Evolutionary conservation across 2,113 vertebrate genomes (phyloP).

Genomic region (Diphyllodes magnificus): DNA sequence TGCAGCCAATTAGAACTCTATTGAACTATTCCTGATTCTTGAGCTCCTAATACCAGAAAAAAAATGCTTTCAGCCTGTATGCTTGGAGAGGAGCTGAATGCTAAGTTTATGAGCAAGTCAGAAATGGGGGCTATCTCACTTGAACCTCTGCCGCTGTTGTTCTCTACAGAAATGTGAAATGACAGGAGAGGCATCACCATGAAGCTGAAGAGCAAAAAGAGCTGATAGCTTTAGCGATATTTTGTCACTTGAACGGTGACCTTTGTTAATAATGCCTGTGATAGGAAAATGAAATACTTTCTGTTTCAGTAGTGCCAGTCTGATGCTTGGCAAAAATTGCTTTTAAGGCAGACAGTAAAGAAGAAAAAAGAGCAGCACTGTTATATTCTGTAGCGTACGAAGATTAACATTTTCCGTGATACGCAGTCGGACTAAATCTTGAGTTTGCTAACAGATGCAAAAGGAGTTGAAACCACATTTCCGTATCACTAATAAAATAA

Average conservation of each 20-base stretch:
- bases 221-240: neutral
- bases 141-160: neutral
- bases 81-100: neutral
- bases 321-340: neutral
- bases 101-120: neutral
- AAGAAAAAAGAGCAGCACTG: neutral
- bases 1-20: neutral
- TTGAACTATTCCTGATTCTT: neutral
- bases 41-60: neutral
- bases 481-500: neutral
- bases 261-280: neutral
- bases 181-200: neutral
- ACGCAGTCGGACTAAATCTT: neutral
- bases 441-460: conserved; percentile 7
- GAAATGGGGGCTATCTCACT: neutral
- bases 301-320: neutral
- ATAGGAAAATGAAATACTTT: conserved; percentile 18
- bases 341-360: neutral
- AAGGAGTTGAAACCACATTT: conserved; percentile 11
- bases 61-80: neutral
- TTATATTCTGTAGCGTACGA: neutral
- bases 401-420: neutral
- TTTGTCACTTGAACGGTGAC: neutral
- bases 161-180: neutral
- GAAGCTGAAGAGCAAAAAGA: neutral